These are phyloP conservation scores for Nemoura dubitans DNA, from an alignment of 2,888 invertebrate species.

Conservation along the genomic window DNA sequence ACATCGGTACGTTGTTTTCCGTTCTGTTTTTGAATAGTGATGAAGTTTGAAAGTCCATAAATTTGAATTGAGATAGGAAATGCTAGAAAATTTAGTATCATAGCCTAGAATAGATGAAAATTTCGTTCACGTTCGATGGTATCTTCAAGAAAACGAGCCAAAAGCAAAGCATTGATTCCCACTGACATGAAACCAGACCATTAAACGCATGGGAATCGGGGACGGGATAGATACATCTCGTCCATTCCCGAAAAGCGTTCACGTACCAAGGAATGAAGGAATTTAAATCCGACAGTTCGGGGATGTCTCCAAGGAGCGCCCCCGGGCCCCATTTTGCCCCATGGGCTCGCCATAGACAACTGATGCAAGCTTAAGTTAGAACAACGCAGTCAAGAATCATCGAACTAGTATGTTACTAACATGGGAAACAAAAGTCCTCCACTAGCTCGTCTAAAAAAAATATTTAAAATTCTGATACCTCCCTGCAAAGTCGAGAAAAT, in stretches of 20 bases:
- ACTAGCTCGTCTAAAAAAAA: no score
- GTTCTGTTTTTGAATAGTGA: not conserved
- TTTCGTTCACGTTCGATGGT: not conserved
- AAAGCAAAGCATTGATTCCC: not conserved
- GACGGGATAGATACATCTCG: not conserved
- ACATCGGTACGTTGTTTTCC: not conserved
- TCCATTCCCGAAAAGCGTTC: not conserved
- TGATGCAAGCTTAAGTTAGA: constrained; percentile 48
- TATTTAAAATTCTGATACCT: not conserved
- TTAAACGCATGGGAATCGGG: not conserved
- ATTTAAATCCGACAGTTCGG: constrained; percentile 74
- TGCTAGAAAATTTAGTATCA: not conserved
- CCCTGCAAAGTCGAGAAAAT: not conserved
- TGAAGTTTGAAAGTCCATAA: not conserved
- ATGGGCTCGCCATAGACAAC: constrained; percentile 61
- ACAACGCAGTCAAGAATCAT: constrained; percentile 45
- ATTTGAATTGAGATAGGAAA: not conserved
- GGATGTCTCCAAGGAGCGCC: constrained; percentile 80
- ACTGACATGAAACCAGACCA: not conserved
- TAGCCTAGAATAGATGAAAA: not conserved
- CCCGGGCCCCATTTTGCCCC: constrained; percentile 77
- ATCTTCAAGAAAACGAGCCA: not conserved
- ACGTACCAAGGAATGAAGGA: constrained; percentile 80
- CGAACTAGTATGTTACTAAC: not conserved
- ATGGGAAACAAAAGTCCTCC: not conserved